Evolutionary conservation across 2,888 invertebrate species (phyloP).

Genomic region (Pristionchus maxplancki): DNA sequence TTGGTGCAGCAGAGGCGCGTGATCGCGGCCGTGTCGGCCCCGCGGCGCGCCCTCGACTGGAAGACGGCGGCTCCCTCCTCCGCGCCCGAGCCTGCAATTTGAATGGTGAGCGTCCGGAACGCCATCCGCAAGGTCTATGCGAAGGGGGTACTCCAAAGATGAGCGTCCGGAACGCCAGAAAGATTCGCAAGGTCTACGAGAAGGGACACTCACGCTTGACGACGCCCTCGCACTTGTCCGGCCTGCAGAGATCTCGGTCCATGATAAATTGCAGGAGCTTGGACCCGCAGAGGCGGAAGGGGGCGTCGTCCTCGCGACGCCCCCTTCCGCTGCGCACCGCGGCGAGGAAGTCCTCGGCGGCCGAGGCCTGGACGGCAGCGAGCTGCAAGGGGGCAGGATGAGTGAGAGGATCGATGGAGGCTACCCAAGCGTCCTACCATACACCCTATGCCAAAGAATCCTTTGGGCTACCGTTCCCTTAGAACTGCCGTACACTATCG

Average conservation of each 20-base stretch:
- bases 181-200: neutral
- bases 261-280: neutral
- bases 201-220: neutral
- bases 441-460: too few species aligned
- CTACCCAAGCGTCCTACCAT: too few species aligned
- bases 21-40: neutral
- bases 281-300: neutral
- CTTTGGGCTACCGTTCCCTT: too few species aligned
- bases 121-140: too few species aligned
- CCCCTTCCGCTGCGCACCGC: neutral
- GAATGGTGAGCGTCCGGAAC: neutral
- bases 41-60: neutral
- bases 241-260: neutral
- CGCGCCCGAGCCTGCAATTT: neutral
- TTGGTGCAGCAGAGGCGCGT: neutral
- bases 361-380: neutral
- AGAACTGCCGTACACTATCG: too few species aligned
- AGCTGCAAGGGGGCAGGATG: neutral
- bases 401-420: neutral
- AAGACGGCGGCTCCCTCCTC: neutral
- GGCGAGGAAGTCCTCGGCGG: neutral
- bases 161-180: too few species aligned
- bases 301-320: neutral
- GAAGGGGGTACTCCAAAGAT: too few species aligned
- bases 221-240: constrained; percentile 2